A percentile compares a stretch with the other conserved stretches of the same genome.
Evolutionary conservation across 2,888 invertebrate species (phyloP).

Genomic region (Rhorus exstirpatorius): DNA sequence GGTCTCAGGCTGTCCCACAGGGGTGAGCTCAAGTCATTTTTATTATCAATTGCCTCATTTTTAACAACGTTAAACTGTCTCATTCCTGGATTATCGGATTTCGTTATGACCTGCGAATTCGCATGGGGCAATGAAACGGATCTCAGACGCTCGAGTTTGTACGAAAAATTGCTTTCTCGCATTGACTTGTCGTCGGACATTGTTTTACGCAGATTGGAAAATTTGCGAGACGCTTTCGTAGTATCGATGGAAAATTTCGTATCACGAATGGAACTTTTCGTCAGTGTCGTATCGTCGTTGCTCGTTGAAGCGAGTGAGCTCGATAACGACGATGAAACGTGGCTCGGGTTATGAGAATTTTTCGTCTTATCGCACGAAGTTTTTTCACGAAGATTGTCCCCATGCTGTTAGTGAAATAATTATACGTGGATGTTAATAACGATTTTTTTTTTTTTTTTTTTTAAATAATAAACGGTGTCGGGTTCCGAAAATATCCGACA

Average conservation of each 20-base stretch:
- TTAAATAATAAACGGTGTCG: too few species aligned
- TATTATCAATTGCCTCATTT: slow-evolving; percentile 74
- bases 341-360: slow-evolving; percentile 78
- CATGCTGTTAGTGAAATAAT: slow-evolving; percentile 89
- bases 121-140: slow-evolving; percentile 81
- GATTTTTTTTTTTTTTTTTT: too few species aligned
- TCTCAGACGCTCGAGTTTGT: slow-evolving; percentile 80
- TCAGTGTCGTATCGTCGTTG: slow-evolving; percentile 74
- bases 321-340: slow-evolving; percentile 76
- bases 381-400: slow-evolving; percentile 82
- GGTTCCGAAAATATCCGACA: too few species aligned
- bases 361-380: slow-evolving; percentile 76
- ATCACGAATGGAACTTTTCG: slow-evolving; percentile 67
- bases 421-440: too few species aligned
- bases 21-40: slow-evolving; percentile 78
- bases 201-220: slow-evolving; percentile 75
- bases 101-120: slow-evolving; percentile 68
- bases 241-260: slow-evolving; percentile 70
- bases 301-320: slow-evolving; percentile 75
- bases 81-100: slow-evolving; percentile 56
- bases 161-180: slow-evolving; percentile 73
- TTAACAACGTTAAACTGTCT: slow-evolving; percentile 72
- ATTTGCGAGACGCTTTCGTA: slow-evolving; percentile 69
- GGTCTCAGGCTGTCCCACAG: slow-evolving; percentile 83
- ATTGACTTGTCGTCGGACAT: slow-evolving; percentile 75